A percentile compares a stretch with the other conserved stretches of the same genome.
These are phyloP conservation scores for Peromyscus eremicus DNA, from an alignment of 2,797 vertebrate species.

Conservation along the genomic window DNA sequence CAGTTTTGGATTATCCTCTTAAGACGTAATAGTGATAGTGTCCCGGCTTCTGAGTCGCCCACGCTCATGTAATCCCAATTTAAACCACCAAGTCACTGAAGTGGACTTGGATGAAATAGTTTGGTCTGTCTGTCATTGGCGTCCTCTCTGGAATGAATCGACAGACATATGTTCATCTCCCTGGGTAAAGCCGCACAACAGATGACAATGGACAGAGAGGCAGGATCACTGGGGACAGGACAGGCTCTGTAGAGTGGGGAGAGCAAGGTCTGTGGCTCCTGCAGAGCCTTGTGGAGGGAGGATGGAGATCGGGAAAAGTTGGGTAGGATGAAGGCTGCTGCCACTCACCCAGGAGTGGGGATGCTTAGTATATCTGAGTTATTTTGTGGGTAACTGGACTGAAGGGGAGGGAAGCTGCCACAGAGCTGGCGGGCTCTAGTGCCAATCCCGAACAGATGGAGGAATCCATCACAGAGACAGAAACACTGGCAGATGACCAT, in stretches of 20 bases:
- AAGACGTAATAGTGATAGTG: neutral
- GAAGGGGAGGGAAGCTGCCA: neutral
- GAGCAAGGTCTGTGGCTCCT: no score
- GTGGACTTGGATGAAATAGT: neutral
- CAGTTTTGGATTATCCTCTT: neutral
- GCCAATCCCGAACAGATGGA: neutral
- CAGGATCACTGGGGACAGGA: neutral
- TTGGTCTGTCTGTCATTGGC: neutral
- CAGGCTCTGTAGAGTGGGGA: neutral
- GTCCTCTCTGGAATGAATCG: neutral
- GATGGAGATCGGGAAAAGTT: fast-evolving
- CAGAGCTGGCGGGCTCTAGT: neutral
- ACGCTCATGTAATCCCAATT: neutral
- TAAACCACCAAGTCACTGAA: neutral
- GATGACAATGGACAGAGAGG: neutral
- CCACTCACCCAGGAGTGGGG: neutral
- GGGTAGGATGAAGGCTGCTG: no score
- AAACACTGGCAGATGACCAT: neutral
- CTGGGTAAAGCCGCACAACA: neutral
- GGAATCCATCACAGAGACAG: neutral
- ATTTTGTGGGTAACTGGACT: neutral
- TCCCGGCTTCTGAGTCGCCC: neutral
- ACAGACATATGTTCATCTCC: neutral
- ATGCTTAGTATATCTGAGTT: neutral
- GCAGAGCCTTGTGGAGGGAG: neutral